Evolutionary conservation across 1,140 invertebrate species (phyloP).

Genomic region (Apis laboriosa): DNA sequence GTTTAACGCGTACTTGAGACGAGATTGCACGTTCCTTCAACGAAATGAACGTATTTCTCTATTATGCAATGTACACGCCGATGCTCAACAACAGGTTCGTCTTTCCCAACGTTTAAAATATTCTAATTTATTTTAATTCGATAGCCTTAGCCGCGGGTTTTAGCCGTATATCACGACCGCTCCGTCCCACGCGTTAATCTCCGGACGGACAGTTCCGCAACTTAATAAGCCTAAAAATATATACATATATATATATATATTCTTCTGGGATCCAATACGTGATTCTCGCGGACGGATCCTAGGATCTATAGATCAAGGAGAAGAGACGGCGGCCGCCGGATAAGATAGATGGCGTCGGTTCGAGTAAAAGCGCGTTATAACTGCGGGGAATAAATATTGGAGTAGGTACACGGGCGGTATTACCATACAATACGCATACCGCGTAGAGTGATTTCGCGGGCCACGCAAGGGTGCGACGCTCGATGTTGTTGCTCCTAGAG

Average conservation of each 20-base stretch:
- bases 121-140: background rate
- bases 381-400: slow-evolving; percentile 68
- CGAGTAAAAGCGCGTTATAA: slow-evolving; percentile 69
- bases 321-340: slow-evolving; percentile 10
- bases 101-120: background rate
- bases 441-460: slow-evolving; percentile 64
- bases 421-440: slow-evolving; percentile 72
- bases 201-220: background rate
- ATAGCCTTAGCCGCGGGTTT: background rate
- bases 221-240: background rate
- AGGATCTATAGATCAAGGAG: slow-evolving; percentile 51
- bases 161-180: background rate
- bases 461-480: slow-evolving; percentile 68
- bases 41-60: background rate
- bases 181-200: slow-evolving; percentile 3
- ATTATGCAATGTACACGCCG: background rate
- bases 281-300: slow-evolving; percentile 25
- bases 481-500: slow-evolving; percentile 59
- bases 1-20: background rate
- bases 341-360: slow-evolving; percentile 63
- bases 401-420: slow-evolving; percentile 67
- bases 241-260: background rate
- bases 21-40: background rate
- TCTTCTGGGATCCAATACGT: background rate
- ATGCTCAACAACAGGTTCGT: background rate